These are phyloP conservation scores for Chelonus formosanus DNA, from an alignment of 2,888 invertebrate species.

Conservation along the genomic window DNA sequence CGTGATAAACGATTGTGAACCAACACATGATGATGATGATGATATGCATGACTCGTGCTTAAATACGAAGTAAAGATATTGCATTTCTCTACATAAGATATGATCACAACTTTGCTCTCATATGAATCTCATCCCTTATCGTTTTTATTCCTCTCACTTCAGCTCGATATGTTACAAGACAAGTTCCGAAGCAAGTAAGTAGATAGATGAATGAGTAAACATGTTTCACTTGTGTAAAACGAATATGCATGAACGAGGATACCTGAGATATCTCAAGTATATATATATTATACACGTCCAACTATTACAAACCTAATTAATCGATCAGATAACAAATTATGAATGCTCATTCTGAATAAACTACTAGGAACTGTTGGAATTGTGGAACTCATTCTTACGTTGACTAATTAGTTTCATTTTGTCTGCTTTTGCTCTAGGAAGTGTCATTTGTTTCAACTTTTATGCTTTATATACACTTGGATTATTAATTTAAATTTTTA, in stretches of 20 bases:
- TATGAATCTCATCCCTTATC: neutral
- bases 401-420: neutral
- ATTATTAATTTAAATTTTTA: too few species aligned
- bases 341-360: neutral
- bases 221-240: neutral
- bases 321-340: constrained; percentile 21
- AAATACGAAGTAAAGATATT: constrained; percentile 43
- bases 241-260: constrained; percentile 41
- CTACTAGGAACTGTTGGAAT: neutral
- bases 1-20: constrained; percentile 14
- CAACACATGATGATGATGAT: constrained; percentile 38
- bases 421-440: too few species aligned
- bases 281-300: constrained; percentile 1
- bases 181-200: constrained; percentile 23
- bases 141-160: constrained; percentile 9
- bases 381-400: constrained; percentile 1
- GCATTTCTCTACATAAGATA: constrained; percentile 34
- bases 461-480: too few species aligned
- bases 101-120: neutral
- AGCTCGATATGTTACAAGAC: constrained; percentile 8
- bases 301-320: constrained; percentile 18
- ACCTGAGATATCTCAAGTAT: constrained; percentile 21
- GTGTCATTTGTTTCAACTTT: too few species aligned
- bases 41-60: constrained; percentile 40
- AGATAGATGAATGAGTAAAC: neutral